phyloP scores from a whole-genome alignment of 1,140 invertebrate species.

The Bombus sibiricus region DNA sequence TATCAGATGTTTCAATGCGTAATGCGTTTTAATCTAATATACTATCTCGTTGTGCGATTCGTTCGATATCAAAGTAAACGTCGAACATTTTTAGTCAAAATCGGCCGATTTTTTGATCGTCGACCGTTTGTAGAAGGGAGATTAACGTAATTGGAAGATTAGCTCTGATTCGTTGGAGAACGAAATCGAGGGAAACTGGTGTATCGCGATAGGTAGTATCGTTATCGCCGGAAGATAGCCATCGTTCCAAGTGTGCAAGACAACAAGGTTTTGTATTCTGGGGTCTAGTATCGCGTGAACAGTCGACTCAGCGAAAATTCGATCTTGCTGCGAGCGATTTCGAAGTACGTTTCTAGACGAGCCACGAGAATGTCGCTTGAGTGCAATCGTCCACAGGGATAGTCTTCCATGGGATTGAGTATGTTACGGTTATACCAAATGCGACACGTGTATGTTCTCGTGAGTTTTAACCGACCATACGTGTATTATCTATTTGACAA shows the following conservation, averaged over 20 bases:
- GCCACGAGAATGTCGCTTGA: background rate
- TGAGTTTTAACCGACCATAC: background rate
- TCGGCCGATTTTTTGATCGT: background rate
- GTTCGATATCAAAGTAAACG: background rate
- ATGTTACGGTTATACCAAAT: background rate
- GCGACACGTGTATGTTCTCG: background rate
- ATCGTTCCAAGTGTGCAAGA: constrained; percentile 22
- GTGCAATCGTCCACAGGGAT: background rate
- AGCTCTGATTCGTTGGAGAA: background rate
- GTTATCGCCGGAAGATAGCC: constrained; percentile 60
- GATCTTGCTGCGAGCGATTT: background rate
- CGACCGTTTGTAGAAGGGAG: background rate
- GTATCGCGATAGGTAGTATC: constrained; percentile 57
- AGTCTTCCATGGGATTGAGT: background rate
- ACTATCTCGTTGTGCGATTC: background rate
- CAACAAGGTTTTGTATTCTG: constrained; percentile 25
- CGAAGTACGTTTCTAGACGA: background rate
- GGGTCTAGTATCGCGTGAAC: constrained; percentile 46
- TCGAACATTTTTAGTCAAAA: background rate
- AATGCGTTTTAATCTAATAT: background rate
- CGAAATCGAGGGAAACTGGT: constrained; percentile 4
- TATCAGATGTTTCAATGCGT: background rate
- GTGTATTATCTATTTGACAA: background rate
- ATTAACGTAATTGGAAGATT: background rate
- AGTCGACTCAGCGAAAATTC: constrained; percentile 15